These are phyloP conservation scores for Cephalopterus ornatus DNA, from an alignment of 2,113 vertebrate genomes.

Conservation along the genomic window DNA sequence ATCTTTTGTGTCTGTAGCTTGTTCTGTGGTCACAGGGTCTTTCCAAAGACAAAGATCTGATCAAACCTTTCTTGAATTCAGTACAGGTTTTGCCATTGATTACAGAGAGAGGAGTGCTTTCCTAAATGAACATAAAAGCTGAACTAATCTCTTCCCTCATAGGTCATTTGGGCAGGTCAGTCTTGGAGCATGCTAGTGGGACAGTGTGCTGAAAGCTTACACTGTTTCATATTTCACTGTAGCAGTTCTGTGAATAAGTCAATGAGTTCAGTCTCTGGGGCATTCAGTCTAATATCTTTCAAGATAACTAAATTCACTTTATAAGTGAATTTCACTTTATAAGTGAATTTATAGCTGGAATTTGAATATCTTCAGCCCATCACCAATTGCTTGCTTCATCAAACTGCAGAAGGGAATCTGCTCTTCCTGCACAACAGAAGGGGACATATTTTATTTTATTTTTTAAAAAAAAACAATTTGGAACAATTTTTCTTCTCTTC, in stretches of 20 bases:
- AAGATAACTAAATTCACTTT: slow-evolving; percentile 12
- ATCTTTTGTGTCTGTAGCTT: not conserved
- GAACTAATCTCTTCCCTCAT: not conserved
- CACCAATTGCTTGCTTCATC: not conserved
- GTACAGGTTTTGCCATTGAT: not conserved
- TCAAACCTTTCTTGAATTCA: not conserved
- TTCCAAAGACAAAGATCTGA: not conserved
- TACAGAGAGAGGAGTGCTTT: not conserved
- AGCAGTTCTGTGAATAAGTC: not conserved
- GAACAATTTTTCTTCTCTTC: not conserved
- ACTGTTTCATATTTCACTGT: not conserved
- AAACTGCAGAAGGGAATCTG: not conserved
- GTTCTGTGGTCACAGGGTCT: not conserved
- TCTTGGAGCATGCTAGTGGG: not conserved
- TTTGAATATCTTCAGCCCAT: not conserved
- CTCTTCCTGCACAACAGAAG: not conserved
- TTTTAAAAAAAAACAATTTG: not conserved
- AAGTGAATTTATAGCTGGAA: not conserved
- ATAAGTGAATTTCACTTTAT: not conserved
- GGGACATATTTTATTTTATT: no score
- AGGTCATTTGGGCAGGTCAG: not conserved
- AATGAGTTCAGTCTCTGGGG: not conserved
- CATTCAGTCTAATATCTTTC: not conserved
- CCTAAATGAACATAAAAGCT: not conserved
- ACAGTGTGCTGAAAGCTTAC: not conserved